These are phyloP conservation scores for Myodes glareolus DNA, from an alignment of 2,113 vertebrate species.

Conservation along the genomic window DNA sequence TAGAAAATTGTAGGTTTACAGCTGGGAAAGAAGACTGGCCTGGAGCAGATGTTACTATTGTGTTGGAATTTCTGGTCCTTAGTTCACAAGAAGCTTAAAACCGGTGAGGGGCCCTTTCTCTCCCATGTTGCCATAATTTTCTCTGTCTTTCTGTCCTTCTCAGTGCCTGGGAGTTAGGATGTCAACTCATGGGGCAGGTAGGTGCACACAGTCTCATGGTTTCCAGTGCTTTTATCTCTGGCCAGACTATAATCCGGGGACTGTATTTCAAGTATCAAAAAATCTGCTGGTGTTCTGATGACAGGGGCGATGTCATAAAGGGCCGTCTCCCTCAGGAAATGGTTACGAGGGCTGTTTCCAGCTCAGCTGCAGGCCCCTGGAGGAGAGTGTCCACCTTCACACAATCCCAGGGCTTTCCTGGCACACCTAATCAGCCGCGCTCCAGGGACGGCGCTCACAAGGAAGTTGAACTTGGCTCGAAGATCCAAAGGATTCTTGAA, in stretches of 20 bases:
- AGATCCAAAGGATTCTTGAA: slow-evolving; percentile 39
- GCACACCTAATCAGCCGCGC: not conserved
- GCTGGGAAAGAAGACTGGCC: not conserved
- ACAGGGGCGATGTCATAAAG: not conserved
- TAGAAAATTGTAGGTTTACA: slow-evolving; percentile 13
- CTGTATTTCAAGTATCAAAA: not conserved
- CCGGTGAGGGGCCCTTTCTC: not conserved
- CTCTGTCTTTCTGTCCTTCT: not conserved
- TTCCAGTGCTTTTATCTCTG: not conserved
- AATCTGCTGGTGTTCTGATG: not conserved
- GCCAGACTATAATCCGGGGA: not conserved
- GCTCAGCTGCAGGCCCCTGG: not conserved
- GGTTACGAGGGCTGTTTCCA: not conserved
- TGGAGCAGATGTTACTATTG: not conserved
- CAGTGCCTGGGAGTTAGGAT: not conserved
- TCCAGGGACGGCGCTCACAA: not conserved
- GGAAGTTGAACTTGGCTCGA: slow-evolving; percentile 31
- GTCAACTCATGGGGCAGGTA: not conserved
- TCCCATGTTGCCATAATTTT: not conserved
- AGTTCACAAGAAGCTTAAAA: not conserved
- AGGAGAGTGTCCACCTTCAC: not conserved
- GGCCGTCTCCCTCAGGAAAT: not conserved
- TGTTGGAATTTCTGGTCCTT: not conserved
- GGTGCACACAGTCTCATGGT: not conserved
- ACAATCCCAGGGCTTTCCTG: not conserved